phyloP scores from a whole-genome alignment of 2,113 vertebrate genomes.

The Fregata magnificens region DNA sequence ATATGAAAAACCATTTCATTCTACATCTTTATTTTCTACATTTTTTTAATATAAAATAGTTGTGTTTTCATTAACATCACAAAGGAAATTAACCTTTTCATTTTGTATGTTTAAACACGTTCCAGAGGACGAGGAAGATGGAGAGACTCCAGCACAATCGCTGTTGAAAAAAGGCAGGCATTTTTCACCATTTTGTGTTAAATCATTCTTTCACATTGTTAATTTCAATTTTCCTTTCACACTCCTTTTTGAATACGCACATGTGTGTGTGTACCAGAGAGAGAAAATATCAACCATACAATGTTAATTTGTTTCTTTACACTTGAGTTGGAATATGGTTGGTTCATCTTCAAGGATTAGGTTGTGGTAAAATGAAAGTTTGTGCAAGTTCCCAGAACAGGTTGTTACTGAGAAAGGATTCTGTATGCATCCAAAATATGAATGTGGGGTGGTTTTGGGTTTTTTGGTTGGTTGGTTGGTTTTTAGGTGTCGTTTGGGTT shows the following conservation, averaged over 20 bases:
- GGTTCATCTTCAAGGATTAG: too few species aligned
- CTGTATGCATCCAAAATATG: neutral
- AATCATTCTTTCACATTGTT: too few species aligned
- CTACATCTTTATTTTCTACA: conserved; percentile 12
- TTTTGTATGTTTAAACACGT: conserved; percentile 74
- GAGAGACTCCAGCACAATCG: too few species aligned
- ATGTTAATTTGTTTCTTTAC: conserved; percentile 27
- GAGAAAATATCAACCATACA: neutral
- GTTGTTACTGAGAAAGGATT: neutral
- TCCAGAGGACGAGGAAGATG: conserved; percentile 91
- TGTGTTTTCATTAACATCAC: conserved; percentile 52
- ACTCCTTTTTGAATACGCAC: too few species aligned
- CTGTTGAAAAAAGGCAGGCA: too few species aligned
- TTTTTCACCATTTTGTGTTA: too few species aligned
- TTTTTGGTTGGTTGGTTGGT: neutral
- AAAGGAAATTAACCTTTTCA: conserved; percentile 72
- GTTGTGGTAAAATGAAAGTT: too few species aligned
- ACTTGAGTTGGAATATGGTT: neutral
- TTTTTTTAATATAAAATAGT: neutral
- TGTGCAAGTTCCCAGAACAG: too few species aligned
- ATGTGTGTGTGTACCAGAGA: neutral
- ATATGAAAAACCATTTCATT: conserved; percentile 11
- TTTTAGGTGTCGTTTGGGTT: neutral
- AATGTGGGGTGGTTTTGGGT: neutral
- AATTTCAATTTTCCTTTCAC: too few species aligned